phyloP scores from a whole-genome alignment of 2,113 vertebrate genomes.

The Toxotes jaculatrix region DNA sequence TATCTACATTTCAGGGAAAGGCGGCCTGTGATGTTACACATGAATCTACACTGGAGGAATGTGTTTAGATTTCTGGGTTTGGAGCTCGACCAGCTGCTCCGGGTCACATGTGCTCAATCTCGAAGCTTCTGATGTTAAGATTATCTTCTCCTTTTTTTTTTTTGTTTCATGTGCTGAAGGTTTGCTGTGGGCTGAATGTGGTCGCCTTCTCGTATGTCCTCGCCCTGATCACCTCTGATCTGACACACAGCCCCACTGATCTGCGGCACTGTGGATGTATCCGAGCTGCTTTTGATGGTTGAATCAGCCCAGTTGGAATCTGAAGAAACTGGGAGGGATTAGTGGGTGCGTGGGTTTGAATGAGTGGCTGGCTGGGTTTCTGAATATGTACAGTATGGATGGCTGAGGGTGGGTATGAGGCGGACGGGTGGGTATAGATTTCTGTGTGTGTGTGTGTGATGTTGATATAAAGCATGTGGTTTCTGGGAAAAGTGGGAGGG shows the following conservation, averaged over 20 bases:
- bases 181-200: background rate
- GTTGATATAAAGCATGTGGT: slow-evolving; percentile 39
- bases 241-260: background rate
- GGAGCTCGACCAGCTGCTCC: slow-evolving; percentile 47
- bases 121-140: slow-evolving; percentile 30
- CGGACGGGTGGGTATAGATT: slow-evolving; percentile 21
- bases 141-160: slow-evolving; percentile 14
- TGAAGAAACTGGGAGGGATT: slow-evolving; percentile 73
- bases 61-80: slow-evolving; percentile 52
- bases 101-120: slow-evolving; percentile 20
- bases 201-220: background rate
- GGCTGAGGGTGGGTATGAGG: slow-evolving; percentile 55
- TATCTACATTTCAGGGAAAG: slow-evolving; percentile 5
- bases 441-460: slow-evolving; percentile 28
- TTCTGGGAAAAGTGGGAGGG: slow-evolving; percentile 43
- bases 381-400: slow-evolving; percentile 67
- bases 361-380: slow-evolving; percentile 54
- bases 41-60: slow-evolving; percentile 43
- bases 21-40: slow-evolving; percentile 21
- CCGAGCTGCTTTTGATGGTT: slow-evolving; percentile 14
- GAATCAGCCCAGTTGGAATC: slow-evolving; percentile 52
- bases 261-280: slow-evolving; percentile 4
- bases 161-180: slow-evolving; percentile 43
- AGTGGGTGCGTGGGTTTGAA: slow-evolving; percentile 65
- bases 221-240: background rate